Conservation (phyloP, 2,888 invertebrate genomes). For the Torymus auratus region DNA sequence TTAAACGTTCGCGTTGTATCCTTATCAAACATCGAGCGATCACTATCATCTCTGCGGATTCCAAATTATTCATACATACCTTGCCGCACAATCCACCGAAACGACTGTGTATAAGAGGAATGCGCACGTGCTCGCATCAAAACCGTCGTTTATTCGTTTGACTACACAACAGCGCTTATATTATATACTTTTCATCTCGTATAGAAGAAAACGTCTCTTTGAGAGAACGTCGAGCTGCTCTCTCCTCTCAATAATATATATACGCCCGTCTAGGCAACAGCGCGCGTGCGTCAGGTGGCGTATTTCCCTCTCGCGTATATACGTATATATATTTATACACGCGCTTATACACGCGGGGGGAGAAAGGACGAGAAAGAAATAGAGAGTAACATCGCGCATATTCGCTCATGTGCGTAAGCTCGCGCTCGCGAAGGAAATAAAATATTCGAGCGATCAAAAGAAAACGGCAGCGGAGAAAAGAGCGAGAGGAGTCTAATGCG, state of each 20-base stretch:
- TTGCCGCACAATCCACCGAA: too few relatives aligned
- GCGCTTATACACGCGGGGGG: slow-evolving; percentile 34
- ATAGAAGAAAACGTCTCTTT: slow-evolving; percentile 30
- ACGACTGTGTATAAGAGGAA: not conserved
- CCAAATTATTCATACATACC: too few relatives aligned
- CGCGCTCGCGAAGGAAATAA: not conserved
- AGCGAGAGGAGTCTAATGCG: not conserved
- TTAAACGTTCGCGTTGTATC: too few relatives aligned
- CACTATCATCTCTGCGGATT: too few relatives aligned
- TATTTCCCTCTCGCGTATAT: slow-evolving; percentile 41
- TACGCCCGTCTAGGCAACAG: not conserved
- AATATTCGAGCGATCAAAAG: slow-evolving; percentile 31
- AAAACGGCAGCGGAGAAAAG: not conserved
- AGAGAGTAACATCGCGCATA: not conserved
- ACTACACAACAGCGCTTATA: not conserved
- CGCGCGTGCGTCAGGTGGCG: slow-evolving; percentile 23
- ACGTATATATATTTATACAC: not conserved
- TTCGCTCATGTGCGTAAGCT: not conserved
- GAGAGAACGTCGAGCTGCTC: not conserved
- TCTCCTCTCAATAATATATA: not conserved
- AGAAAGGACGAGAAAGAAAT: not conserved
- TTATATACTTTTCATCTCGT: slow-evolving; percentile 39
- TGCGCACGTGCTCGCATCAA: too few relatives aligned
- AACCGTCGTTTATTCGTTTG: slow-evolving; percentile 31
- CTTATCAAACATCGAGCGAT: too few relatives aligned